Base-by-base conservation (phyloP, 2,888 invertebrate species). In the Onthophagus sagittarius region DNA sequence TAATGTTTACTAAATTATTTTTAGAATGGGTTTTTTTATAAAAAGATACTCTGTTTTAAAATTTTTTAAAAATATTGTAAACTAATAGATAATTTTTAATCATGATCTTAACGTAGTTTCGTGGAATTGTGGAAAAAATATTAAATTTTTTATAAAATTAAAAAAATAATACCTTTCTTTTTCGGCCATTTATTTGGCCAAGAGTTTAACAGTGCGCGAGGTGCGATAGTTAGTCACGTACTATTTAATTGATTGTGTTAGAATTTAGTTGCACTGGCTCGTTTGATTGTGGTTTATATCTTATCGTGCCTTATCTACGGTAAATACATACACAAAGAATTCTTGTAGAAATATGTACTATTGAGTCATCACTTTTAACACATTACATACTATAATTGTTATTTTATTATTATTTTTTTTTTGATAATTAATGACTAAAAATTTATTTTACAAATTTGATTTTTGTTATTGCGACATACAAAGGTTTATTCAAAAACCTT, bases 1-100 rank as follows among this genome's bases (percentile, higher is more conserved):
- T 11, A 53, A 53, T 6, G 67, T 67, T 67, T 67, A 67, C 67
- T 9, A 32, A 67, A 31, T 67, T 67, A 67, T 67, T 67, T 67
- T 67, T 67, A 67, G 67, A 31, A n/a, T 23, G 6, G 6, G 67
- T 31, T n/a, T 23, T 53, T 23, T 3, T 23, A 23, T 2, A 23
- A 23, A 23, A 4, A 53, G 6, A 53, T 7, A 53, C 39, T 7
- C 7, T 9, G 2, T 53, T 53, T 11, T 2, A 53, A 53, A 53
- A 53, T 9, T 53, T 53, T 11, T 23, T 23, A 2, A 23, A 23
- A 3, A 23, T 23, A 23, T 2, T 2, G 23, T 23, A 23, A 23
- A 23, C 23, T 23, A 23, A 23, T 23, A 23, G 2, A 23, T 23
- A 23, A 53, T 53, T 53, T 4, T 53, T 4, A 53, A 1, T 4